A percentile compares a stretch with the other conserved stretches of the same genome.
These are phyloP conservation scores for Cryptus armator DNA, from an alignment of 2,888 invertebrate genomes.

Conservation along the genomic window DNA sequence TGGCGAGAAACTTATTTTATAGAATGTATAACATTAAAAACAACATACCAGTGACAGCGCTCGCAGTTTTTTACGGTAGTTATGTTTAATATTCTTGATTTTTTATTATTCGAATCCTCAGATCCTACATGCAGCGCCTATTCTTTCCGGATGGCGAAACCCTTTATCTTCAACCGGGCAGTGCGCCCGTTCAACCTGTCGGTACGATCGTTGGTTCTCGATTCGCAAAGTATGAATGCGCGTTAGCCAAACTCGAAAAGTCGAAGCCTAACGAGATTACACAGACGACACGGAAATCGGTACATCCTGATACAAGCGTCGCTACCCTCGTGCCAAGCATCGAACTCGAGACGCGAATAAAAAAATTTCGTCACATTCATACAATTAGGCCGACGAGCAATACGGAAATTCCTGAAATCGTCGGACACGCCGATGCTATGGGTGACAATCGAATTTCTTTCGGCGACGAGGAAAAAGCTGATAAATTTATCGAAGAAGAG, in stretches of 20 bases:
- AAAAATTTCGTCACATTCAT: constrained; percentile 72
- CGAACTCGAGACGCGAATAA: constrained; percentile 56
- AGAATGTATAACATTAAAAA: too few relatives aligned
- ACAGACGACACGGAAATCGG: neutral
- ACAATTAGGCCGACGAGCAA: constrained; percentile 66
- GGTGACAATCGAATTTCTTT: constrained; percentile 51
- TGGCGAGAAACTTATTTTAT: too few relatives aligned
- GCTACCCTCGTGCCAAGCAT: constrained; percentile 8
- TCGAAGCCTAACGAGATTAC: neutral
- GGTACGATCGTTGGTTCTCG: constrained; percentile 32
- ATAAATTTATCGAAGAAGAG: neutral
- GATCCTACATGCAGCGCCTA: constrained; percentile 72
- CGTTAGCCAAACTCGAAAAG: constrained; percentile 43
- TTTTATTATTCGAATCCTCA: constrained; percentile 37
- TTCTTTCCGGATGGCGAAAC: constrained; percentile 71
- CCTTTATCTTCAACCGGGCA: constrained; percentile 75
- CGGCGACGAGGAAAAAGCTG: neutral
- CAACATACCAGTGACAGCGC: too few relatives aligned
- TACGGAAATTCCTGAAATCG: neutral
- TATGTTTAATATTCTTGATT: neutral
- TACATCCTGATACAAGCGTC: constrained; percentile 13
- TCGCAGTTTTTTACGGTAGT: neutral
- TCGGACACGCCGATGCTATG: constrained; percentile 39
- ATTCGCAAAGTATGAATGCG: constrained; percentile 44
- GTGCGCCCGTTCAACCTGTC: constrained; percentile 45